phyloP scores from a whole-genome alignment of 2,797 vertebrate genomes.

The Urosaurus nigricauda region DNA sequence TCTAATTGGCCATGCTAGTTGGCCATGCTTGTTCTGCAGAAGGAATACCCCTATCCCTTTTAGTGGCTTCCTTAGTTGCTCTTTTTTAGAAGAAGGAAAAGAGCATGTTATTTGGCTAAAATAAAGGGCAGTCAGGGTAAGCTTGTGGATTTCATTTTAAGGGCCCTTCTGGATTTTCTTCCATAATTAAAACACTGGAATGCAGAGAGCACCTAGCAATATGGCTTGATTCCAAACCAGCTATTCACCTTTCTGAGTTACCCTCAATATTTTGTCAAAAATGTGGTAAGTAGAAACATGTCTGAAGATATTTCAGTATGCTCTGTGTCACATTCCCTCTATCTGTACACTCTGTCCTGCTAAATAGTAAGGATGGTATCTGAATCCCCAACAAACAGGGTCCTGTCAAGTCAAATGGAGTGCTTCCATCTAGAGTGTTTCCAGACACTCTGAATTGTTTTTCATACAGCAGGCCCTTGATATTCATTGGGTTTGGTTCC shows the following conservation, averaged over 20 bases:
- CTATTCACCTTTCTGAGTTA: neutral
- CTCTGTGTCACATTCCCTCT: neutral
- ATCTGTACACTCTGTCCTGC: neutral
- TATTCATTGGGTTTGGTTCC: too few relatives aligned
- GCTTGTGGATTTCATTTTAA: neutral
- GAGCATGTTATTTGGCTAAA: neutral
- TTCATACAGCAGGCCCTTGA: too few relatives aligned
- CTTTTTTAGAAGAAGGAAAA: neutral
- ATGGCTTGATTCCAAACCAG: neutral
- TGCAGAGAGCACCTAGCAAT: neutral
- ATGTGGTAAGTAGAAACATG: neutral
- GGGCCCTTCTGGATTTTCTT: neutral
- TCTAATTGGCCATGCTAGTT: neutral
- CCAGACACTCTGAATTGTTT: too few relatives aligned
- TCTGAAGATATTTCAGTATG: neutral
- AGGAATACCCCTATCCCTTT: neutral
- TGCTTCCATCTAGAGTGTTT: neutral
- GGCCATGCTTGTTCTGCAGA: neutral
- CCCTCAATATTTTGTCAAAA: neutral
- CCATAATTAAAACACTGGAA: neutral
- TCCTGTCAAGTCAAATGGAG: neutral
- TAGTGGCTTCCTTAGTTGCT: neutral
- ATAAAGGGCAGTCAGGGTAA: neutral
- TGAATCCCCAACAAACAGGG: neutral
- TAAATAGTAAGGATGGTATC: neutral